Base-by-base conservation (phyloP, 2,113 vertebrate genomes). In the Tautogolabrus adspersus region DNA sequence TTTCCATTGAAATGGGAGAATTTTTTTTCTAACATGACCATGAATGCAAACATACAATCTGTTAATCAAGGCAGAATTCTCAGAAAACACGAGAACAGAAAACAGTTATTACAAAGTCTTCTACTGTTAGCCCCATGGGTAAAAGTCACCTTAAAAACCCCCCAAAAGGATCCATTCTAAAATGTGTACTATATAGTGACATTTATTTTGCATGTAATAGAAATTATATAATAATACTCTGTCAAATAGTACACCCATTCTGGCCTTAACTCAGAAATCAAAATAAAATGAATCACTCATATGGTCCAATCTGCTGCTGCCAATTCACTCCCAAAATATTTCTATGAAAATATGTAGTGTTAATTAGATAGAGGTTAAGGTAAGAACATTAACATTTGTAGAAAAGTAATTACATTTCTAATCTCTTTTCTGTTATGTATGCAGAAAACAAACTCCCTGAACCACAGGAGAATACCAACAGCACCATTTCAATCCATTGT, bases 401-500 rank as follows among this genome's bases (percentile, higher is more conserved):
- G 8, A 9, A 55, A 55, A 54, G 1, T 26, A 0, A 70, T 66
- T 8, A 16, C 34, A 57, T 77, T 80, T 63, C 16, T 21, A 0
- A 23, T 18, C 38, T 62, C 5, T 16, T 61, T 51, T 46, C 10
- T 52, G 37, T 44, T 49, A 16, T 46, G 55, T 19, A 57, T 40
- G 57, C 46, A 57, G 13, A 76, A 81, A 73, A 55, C 22, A 72
- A 79, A 72, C 72, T 47, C 64, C 54, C 38, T 23, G 21, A 78
- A 44, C 55, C 21, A 22, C 51, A 21, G 47, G 6, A 80, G 21
- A 15, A 54, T 8, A 30, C 52, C 18, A 58, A 26, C 21, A 15
- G 9, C 30, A 19, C 51, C 18, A 26, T 73, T 70, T 66, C 59
- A 76, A 37, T 79, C 64, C 7, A 51, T 79, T 83, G 64, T 60